phyloP scores from a whole-genome alignment of 2,888 invertebrate species.

The Tetrapedia diversipes region DNA sequence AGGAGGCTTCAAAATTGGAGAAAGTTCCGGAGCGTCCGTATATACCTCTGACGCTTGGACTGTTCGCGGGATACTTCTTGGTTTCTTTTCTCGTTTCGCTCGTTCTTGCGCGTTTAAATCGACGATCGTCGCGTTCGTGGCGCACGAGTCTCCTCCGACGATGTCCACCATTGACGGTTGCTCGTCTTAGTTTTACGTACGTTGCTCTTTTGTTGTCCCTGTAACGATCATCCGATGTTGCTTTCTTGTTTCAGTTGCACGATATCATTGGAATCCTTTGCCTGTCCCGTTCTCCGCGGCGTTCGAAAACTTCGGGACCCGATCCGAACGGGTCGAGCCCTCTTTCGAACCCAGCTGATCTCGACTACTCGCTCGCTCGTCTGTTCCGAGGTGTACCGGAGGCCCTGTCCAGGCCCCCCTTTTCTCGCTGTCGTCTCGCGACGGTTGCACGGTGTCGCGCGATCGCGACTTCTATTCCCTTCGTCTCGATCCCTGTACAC shows the following conservation, averaged over 20 bases:
- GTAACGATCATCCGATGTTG: slow-evolving; percentile 55
- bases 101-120: slow-evolving; percentile 6
- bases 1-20: slow-evolving; percentile 53
- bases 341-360: neutral
- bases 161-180: slow-evolving; percentile 27
- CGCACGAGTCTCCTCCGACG: slow-evolving; percentile 2
- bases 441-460: too few species aligned
- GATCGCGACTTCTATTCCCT: neutral
- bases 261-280: slow-evolving; percentile 10
- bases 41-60: slow-evolving; percentile 21
- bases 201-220: slow-evolving; percentile 39
- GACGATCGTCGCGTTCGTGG: slow-evolving; percentile 28
- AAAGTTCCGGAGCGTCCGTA: slow-evolving; percentile 34
- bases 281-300: neutral
- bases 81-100: neutral
- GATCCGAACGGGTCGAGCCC: neutral
- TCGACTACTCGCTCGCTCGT: neutral
- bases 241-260: slow-evolving; percentile 29
- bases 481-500: neutral
- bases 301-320: neutral
- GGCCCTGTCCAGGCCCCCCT: neutral
- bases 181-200: slow-evolving; percentile 1
- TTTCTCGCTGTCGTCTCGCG: neutral
- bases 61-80: neutral
- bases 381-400: neutral